A percentile compares a stretch with the other conserved stretches of the same genome.
These are phyloP conservation scores for Cremastinae sp. DNA, from an alignment of 2,888 invertebrate species.

Conservation along the genomic window DNA sequence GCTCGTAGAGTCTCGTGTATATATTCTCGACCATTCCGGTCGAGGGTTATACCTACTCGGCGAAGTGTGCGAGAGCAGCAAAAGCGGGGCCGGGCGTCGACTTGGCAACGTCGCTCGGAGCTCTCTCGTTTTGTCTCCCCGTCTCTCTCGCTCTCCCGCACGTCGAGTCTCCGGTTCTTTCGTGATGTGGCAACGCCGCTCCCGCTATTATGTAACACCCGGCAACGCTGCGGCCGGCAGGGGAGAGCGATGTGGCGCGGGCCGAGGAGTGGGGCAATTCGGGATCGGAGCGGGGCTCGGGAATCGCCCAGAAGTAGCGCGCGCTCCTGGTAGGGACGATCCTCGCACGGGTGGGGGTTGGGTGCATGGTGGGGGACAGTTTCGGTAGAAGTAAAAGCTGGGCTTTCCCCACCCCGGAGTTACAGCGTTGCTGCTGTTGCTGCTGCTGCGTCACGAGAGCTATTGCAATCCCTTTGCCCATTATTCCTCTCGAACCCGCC, in stretches of 20 bases:
- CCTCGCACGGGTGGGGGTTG: neutral
- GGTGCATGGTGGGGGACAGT: constrained; percentile 32
- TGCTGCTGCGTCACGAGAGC: constrained; percentile 74
- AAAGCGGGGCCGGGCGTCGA: constrained; percentile 54
- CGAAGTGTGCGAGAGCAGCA: constrained; percentile 43
- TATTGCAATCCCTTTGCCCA: constrained; percentile 74
- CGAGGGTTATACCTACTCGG: constrained; percentile 49
- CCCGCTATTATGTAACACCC: constrained; percentile 79
- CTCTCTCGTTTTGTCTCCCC: constrained; percentile 17
- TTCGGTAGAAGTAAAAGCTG: constrained; percentile 55
- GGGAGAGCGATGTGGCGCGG: constrained; percentile 56
- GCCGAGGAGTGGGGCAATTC: constrained; percentile 36
- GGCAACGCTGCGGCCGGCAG: constrained; percentile 74
- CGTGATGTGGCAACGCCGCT: constrained; percentile 71
- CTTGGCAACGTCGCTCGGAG: constrained; percentile 66
- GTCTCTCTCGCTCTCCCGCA: constrained; percentile 10
- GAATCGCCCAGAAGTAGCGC: constrained; percentile 55
- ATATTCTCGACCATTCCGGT: constrained; percentile 37
- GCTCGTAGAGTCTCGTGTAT: constrained; percentile 13
- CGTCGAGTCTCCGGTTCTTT: constrained; percentile 1
- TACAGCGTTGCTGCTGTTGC: constrained; percentile 34
- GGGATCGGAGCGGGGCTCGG: constrained; percentile 45
- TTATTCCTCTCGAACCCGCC: constrained; percentile 64
- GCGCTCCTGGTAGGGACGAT: constrained; percentile 12
- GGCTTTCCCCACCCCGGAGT: constrained; percentile 56